Evolutionary conservation across 2,888 invertebrate genomes (phyloP), one percentile per base, ranked within the genome.

Genomic region (Sepiola atlantica): DNA sequence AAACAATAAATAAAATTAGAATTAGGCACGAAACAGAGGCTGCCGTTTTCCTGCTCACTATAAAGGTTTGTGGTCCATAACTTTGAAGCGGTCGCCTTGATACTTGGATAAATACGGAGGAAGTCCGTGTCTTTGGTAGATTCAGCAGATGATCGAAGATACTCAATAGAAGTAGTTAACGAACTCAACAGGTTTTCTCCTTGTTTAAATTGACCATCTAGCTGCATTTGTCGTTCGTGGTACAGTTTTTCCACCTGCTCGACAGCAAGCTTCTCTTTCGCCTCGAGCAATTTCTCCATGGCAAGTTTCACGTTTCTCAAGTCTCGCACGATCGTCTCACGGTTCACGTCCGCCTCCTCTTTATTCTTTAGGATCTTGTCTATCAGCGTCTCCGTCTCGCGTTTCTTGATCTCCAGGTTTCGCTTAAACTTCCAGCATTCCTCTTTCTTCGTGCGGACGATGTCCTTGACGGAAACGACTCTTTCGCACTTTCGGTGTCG

Each of bases 1-100:
- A 35, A 92, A 92, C 92, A 92, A n/a, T 92, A 92, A 24, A 92
- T 92, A 24, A 92, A 92, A 16, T 92, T 92, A 10, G 92, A 77
- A 18, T 32, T 77, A 0, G 77, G 77, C n/a, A 77, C 77, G 77
- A 77, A 77, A 77, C n/a, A 77, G 12, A 54, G 92, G 21, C 92
- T 54, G 20, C 92, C 32, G n/a, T 24, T 28, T 1, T 35, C 3
- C 20, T 92, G n/a, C 14, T 77, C 77, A 12, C 77, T 77, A 32
- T n/a, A 32, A 0, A 32, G 12, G n/a, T 12, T 14, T 4, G n/a
- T 16, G 18, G 4, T 77, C 77, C 77, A 77, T n/a, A 77, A 16
- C n/a, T 77, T 77, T n/a, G 77, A 77, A 32, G 77, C 77, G 0
- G 77, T n/a, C 32, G 77, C n/a, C n/a, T 77, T 77, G 14, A 77